A percentile compares a stretch with the other conserved stretches of the same genome.
Conservation (phyloP, 2,888 invertebrate species). For the Tenthredo mesomela region DNA sequence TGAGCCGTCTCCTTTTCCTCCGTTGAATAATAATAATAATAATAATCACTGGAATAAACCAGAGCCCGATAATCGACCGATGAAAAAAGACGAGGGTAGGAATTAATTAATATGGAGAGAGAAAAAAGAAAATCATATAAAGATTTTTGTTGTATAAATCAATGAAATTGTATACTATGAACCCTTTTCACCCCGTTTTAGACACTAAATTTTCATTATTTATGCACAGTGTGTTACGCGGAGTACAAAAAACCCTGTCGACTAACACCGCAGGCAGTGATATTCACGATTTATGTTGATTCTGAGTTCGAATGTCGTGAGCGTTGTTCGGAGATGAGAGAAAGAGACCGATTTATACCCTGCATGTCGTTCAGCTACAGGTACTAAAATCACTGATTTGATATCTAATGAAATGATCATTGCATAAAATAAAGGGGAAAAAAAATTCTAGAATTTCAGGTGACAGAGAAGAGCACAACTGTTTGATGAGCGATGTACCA, state of each 20-base stretch:
- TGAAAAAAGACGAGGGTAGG: slow-evolving; percentile 62
- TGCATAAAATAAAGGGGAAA: slow-evolving; percentile 1
- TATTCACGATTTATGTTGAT: slow-evolving; percentile 83
- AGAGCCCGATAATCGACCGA: slow-evolving; percentile 50
- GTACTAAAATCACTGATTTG: slow-evolving; percentile 73
- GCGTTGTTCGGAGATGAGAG: slow-evolving; percentile 79
- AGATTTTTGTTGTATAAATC: background rate
- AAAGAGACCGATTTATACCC: slow-evolving; percentile 81
- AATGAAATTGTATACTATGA: background rate
- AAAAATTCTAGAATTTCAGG: slow-evolving; percentile 55
- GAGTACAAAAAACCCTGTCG: slow-evolving; percentile 89
- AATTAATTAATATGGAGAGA: background rate
- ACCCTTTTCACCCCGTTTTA: background rate
- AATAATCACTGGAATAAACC: slow-evolving; percentile 30
- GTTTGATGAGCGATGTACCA: slow-evolving; percentile 88
- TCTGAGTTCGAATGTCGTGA: slow-evolving; percentile 84
- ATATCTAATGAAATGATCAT: slow-evolving; percentile 19
- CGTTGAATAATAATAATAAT: no score
- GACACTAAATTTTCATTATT: slow-evolving; percentile 57
- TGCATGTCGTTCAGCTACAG: slow-evolving; percentile 89
- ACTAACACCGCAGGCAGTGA: slow-evolving; percentile 83
- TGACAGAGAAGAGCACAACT: slow-evolving; percentile 80
- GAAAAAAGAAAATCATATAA: background rate
- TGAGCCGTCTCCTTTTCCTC: slow-evolving; percentile 83
- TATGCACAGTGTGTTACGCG: slow-evolving; percentile 85